Evolutionary conservation across 2,888 invertebrate species (phyloP).

Genomic region (Phanerotoma sp.): DNA sequence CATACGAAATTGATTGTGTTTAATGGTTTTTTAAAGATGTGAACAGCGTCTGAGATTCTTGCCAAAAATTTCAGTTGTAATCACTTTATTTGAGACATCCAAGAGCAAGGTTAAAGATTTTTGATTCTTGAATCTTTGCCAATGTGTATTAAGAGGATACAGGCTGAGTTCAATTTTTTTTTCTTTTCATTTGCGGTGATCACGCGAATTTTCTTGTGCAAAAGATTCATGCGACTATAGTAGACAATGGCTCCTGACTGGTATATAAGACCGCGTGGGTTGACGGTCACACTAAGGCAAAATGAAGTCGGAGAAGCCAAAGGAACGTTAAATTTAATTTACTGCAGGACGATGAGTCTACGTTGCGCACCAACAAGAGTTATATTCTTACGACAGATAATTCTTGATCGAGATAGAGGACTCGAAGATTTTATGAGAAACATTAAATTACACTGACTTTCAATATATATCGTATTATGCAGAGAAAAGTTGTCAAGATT

Average conservation of each 20-base stretch:
- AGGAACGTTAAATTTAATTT: constrained; percentile 28
- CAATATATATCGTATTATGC: not conserved
- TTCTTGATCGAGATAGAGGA: not conserved
- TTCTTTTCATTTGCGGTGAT: not conserved
- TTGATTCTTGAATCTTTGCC: too few species aligned
- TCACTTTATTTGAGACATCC: too few species aligned
- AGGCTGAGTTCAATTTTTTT: too few species aligned
- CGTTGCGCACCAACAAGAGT: not conserved
- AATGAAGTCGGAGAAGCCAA: constrained; percentile 4
- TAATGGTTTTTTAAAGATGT: too few species aligned
- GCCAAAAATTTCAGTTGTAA: too few species aligned
- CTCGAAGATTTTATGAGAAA: not conserved
- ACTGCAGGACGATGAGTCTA: constrained; percentile 11
- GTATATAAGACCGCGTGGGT: constrained; percentile 21
- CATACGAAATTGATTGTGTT: too few species aligned
- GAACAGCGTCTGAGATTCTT: too few species aligned
- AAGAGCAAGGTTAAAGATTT: too few species aligned
- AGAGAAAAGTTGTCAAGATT: not conserved
- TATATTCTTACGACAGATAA: not conserved
- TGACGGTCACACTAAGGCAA: constrained; percentile 12
- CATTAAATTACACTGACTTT: too few species aligned
- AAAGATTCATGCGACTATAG: constrained; percentile 22
- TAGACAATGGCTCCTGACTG: constrained; percentile 21
- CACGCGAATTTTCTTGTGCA: constrained; percentile 13
- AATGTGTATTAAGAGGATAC: too few species aligned